Base-by-base conservation (phyloP, 2,888 invertebrate species). In the Neria commutata region DNA sequence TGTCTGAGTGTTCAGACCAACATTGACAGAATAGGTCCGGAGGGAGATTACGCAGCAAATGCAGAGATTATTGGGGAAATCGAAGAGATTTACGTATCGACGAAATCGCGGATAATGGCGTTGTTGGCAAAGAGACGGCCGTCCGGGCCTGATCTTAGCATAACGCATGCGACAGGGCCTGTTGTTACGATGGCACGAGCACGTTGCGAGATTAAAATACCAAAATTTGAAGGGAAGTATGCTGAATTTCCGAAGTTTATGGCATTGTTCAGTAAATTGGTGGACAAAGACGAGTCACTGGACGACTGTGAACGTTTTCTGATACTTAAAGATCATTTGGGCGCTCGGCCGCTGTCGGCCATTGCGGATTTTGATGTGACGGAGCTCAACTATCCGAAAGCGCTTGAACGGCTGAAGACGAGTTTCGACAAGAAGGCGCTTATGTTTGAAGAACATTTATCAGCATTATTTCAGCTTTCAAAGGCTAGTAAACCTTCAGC, bases 321-420 rank as follows among this genome's bases (percentile, higher is more conserved):
- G n/a, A n/a, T n/a, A n/a, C n/a, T n/a, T n/a, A n/a, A n/a, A n/a
- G n/a, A n/a, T n/a, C n/a, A n/a, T n/a, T n/a, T n/a, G n/a, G n/a
- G n/a, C n/a, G n/a, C n/a, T n/a, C n/a, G n/a, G n/a, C n/a, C n/a
- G n/a, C n/a, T n/a, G n/a, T n/a, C n/a, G n/a, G n/a, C n/a, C n/a
- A n/a, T n/a, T n/a, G n/a, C n/a, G n/a, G n/a, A n/a, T 17, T 64
- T 64, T 23, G 64, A 65, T 21, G 58, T 59, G 33, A 65, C 65
- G 1, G 52, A 60, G 3, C 48, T 29, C 6, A 67, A 65, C 26
- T 65, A 62, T 25, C 34, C 21, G 2, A 65, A 65, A 23, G 63
- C 57, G 8, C 25, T 65, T 11, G 58, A 55, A 0, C 47, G 57
- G 16, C 53, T 66, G 23, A 60, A 58, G 29, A 46, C 48, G 16